Base-by-base conservation (phyloP, 2,113 vertebrate genomes). In the Apodemus speciosus region DNA sequence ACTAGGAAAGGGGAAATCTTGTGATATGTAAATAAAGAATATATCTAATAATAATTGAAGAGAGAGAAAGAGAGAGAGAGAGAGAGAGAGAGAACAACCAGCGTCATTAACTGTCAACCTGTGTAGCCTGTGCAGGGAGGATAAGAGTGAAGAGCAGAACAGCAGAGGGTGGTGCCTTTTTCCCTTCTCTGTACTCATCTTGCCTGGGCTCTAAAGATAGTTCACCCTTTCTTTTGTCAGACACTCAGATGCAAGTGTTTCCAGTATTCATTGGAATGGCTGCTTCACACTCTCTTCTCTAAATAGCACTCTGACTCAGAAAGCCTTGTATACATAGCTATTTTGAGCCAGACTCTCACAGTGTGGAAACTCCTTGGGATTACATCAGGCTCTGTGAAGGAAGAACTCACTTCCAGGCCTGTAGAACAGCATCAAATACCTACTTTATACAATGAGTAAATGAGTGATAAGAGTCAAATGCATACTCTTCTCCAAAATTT, bases 271-370 rank as follows among this genome's bases (percentile, higher is more conserved):
- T 93, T 97, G 91, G 86, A 94, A 93, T 90, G 80, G 86, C 80
- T 95, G 71, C 90, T 95, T 94, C 90, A 66, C 94, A 95, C 87
- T 87, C 53, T 90, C 86, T 89, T 87, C 96, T 94, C 95, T 95
- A 96, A 95, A 96, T 96, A 97, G 83, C 83, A 38, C 86, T 85
- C 85, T 96, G 94, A 97, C 92, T 97, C 96, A 95, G 90, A 97
- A 96, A 89, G 49, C 87, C 95, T 90, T 97, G 60, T 96, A 87
- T 93, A 89, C 79, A 64, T 77, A 89, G 81, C 85, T 96, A 96
- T 96, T 95, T 95, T 91, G 64, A 93, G 90, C 21, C 75, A 94
- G 91, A 93, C 71, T 89, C 84, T 96, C 83, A 89, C 64, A 95
- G 56, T 92, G 75, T 96, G 92, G 93, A 95, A 95, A 94, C 56